Evolutionary conservation across 1,140 invertebrate genomes (phyloP), one percentile per base, ranked within the genome.

Genomic region (Dreissena polymorpha): DNA sequence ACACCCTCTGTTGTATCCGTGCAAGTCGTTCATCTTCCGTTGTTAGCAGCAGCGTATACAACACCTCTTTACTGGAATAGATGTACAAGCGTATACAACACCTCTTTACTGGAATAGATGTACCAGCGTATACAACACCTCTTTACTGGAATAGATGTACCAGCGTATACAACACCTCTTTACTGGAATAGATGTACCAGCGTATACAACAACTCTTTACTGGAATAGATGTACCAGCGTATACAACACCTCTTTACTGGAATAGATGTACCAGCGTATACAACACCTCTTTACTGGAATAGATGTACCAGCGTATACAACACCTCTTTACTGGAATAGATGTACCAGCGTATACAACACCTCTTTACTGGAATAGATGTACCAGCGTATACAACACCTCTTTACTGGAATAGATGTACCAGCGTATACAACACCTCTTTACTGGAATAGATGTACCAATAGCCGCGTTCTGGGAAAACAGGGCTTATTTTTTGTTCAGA

Each of bases 1-100:
- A n/a, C 16, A 60, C 57, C 57, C 21, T 60, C 12, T 60, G 57
- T 60, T 60, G 57, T 60, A 60, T 60, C 57, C 57, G 57, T 60
- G 57, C 16, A 18, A n/a, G 57, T 6, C 57, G 57, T 18, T 60
- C 16, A 18, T 60, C 57, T 3, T 60, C 57, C 16, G 57, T n/a
- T 18, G 57, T 23, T 12, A 23, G 16, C 57, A 60, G 57, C 57
- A 60, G 21, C 57, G 10, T 18, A 12, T 60, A 60, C 57, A 60
- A 2, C 2, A 5, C 57, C 6, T 60, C 57, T 60, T 60, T 60
- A 60, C 57, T 60, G 57, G 21, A 60, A 60, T 8, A 39, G 39
- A 39, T 39, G 39, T 39, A 39, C 39, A 39, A 2, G 8, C 8
- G 39, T 5, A 12, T 60, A 60, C 57, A 60, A 2, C 2, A 5